Evolutionary conservation across 1,140 invertebrate genomes (phyloP).

Genomic region (Danaus plexippus): DNA sequence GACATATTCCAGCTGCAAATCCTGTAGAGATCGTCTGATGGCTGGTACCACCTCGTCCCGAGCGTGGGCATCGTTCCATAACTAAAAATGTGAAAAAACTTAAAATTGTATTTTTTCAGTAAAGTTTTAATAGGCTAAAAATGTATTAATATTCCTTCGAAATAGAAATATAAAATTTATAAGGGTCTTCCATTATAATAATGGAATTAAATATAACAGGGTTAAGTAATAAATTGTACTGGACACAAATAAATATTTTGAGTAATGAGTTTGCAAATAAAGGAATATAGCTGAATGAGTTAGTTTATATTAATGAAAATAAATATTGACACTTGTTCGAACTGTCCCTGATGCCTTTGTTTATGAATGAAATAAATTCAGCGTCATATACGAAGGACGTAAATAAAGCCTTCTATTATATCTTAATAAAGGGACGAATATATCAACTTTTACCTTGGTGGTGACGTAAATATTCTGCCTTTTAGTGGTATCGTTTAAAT

Average conservation of each 20-base stretch:
- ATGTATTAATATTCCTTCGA: too few relatives aligned
- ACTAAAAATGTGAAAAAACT: conserved; percentile 23
- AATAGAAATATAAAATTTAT: too few relatives aligned
- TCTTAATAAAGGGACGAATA: not conserved
- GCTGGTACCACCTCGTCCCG: conserved; percentile 45
- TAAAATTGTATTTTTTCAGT: conserved; percentile 10
- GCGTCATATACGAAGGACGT: conserved; percentile 5
- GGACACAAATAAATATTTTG: too few relatives aligned
- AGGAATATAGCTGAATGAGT: too few relatives aligned
- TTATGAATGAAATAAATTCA: not conserved
- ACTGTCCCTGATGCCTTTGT: too few relatives aligned
- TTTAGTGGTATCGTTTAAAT: conserved; percentile 72
- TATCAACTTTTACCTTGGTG: conserved; percentile 70
- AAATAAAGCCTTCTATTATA: conserved; percentile 10
- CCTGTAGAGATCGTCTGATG: conserved; percentile 67
- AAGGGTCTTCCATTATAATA: too few relatives aligned
- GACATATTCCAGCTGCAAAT: conserved; percentile 76
- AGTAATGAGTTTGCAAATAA: too few relatives aligned
- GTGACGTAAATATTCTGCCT: conserved; percentile 78
- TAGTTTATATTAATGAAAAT: too few relatives aligned
- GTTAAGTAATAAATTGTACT: too few relatives aligned
- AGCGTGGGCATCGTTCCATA: conserved; percentile 58
- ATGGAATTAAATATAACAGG: too few relatives aligned
- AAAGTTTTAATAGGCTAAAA: too few relatives aligned
- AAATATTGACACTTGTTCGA: too few relatives aligned